Percentiles rank a stretch among this genome's conserved stretches.
Conservation (phyloP, 2,888 invertebrate genomes). For the Pyrrhosoma nymphula region DNA sequence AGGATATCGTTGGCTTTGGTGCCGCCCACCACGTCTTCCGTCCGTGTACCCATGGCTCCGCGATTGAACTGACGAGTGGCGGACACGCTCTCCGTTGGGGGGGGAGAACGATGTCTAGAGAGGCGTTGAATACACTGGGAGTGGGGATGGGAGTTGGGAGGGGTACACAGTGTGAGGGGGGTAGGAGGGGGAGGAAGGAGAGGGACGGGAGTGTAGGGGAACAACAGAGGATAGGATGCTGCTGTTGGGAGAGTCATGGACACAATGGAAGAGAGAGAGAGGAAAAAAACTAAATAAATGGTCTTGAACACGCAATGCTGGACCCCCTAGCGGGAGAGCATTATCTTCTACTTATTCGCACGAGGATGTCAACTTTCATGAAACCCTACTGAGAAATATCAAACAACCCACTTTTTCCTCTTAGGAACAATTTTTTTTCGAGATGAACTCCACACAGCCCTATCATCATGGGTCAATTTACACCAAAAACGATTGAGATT, state of each 20-base stretch:
- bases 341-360: neutral
- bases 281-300: neutral
- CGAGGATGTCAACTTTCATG: neutral
- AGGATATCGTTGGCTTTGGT: constrained; percentile 54
- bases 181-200: neutral
- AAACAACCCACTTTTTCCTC: too few species aligned
- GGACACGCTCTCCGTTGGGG: neutral
- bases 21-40: constrained; percentile 17
- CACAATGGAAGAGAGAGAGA: neutral
- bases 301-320: neutral
- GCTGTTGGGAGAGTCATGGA: neutral
- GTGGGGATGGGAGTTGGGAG: neutral
- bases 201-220: neutral
- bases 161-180: neutral
- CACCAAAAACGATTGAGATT: too few species aligned
- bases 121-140: neutral
- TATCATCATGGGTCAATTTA: too few species aligned
- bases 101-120: neutral
- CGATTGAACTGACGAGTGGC: neutral
- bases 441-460: too few species aligned
- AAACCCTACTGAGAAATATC: too few species aligned
- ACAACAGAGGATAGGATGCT: neutral
- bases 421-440: too few species aligned
- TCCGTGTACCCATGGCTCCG: constrained; percentile 49
- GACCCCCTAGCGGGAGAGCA: neutral